Conservation (phyloP, 2,113 vertebrate species). For the Okapia johnstoni region DNA sequence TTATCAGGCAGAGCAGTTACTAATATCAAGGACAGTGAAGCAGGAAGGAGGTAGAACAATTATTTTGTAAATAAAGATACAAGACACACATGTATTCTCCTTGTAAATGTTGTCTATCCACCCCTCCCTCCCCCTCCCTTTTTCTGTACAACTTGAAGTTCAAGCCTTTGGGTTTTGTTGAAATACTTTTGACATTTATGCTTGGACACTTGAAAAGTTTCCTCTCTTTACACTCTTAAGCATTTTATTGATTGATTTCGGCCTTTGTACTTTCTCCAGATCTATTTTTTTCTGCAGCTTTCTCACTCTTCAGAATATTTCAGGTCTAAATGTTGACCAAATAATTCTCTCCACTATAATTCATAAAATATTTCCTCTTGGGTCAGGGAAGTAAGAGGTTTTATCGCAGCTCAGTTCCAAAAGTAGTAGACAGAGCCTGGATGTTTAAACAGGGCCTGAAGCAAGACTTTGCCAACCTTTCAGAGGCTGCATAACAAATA, state of each 20-base stretch:
- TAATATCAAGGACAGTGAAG: background rate
- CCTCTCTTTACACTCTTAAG: constrained; percentile 75
- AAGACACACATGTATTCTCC: background rate
- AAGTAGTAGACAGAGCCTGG: constrained; percentile 3
- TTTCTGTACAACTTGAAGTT: constrained; percentile 48
- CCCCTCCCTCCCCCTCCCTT: background rate
- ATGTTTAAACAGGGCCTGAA: constrained; percentile 63
- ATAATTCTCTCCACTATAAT: constrained; percentile 60
- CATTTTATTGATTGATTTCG: constrained; percentile 78
- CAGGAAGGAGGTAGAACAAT: background rate
- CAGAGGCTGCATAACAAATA: constrained; percentile 55
- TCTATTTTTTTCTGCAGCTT: constrained; percentile 67
- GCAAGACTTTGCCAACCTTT: constrained; percentile 65
- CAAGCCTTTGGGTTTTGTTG: constrained; percentile 72
- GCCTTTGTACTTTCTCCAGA: constrained; percentile 70
- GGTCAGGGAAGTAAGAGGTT: constrained; percentile 59
- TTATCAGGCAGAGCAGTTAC: background rate
- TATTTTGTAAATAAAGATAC: background rate
- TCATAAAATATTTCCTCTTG: constrained; percentile 62
- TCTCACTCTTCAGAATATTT: constrained; percentile 54
- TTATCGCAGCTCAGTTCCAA: constrained; percentile 53
- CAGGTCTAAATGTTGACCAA: constrained; percentile 66
- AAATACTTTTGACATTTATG: constrained; percentile 81
- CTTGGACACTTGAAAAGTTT: constrained; percentile 71
- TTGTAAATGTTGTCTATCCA: background rate